phyloP scores from a whole-genome alignment of 2,888 invertebrate species.

The Creontiades dilutus region DNA sequence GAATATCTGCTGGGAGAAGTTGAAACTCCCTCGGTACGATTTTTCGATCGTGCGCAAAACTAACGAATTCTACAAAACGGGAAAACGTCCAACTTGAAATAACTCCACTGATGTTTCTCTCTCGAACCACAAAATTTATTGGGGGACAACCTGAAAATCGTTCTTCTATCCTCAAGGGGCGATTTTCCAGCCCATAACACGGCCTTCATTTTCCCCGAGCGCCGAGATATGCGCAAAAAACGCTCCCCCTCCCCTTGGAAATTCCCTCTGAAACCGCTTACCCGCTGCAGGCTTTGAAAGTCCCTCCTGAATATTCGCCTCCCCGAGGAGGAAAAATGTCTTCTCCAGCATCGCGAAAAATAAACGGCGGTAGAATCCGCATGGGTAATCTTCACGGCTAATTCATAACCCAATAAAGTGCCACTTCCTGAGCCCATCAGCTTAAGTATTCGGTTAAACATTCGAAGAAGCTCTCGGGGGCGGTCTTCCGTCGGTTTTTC shows the following conservation, averaged over 20 bases:
- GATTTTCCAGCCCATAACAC: slow-evolving; percentile 5
- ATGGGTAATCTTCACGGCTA: slow-evolving; percentile 48
- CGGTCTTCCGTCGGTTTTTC: neutral
- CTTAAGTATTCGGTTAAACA: slow-evolving; percentile 38
- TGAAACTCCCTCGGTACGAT: too few species aligned
- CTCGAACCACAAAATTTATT: too few species aligned
- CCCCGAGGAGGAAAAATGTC: neutral
- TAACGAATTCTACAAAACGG: too few species aligned
- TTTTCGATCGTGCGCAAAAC: too few species aligned
- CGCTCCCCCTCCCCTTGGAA: neutral
- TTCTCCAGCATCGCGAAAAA: neutral
- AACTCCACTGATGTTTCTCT: too few species aligned
- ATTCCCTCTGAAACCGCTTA: neutral
- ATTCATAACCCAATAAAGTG: slow-evolving; percentile 49
- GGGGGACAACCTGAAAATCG: too few species aligned
- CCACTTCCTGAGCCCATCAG: slow-evolving; percentile 37
- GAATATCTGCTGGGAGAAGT: too few species aligned
- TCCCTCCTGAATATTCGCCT: neutral
- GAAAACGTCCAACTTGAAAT: too few species aligned
- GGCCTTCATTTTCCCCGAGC: neutral
- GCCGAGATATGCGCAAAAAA: neutral
- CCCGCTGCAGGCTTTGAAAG: neutral
- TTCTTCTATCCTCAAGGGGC: neutral
- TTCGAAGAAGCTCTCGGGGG: slow-evolving; percentile 27
- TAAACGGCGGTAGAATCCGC: slow-evolving; percentile 15